Evolutionary conservation across 2,113 vertebrate genomes (phyloP), one percentile per base, ranked within the genome.

Genomic region (Megaleporinus macrocephalus): DNA sequence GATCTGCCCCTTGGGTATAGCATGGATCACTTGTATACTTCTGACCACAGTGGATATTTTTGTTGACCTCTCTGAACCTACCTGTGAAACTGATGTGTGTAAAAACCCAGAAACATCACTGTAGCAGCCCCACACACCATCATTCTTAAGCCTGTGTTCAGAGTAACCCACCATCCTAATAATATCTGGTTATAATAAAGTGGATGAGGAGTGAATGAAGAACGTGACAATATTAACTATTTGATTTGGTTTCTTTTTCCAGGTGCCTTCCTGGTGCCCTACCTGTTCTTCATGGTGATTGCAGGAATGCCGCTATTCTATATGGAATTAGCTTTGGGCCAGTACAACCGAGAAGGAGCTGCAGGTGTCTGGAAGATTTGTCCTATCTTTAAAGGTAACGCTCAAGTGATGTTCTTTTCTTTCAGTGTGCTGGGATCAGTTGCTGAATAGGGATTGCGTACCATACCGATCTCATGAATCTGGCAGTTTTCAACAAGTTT

Each of bases 281-380:
- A 97, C 85, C 73, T 97, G 82, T 93, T 97, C 88, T 97, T 97
- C 89, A 97, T 97, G 96, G 92, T 96, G 84, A 96, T 97, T 41
- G 96, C 96, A 0, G 96, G 96, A 5, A 96, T 96, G 95, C 96
- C 96, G 0, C 95, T 97, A 0, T 97, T 97, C 92, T 97, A 97
- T 89, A 97, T 97, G 96, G 96, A 97, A 88, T 90, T 97, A 86
- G 96, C 96, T 7, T 88, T 97, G 24, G 96, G 96, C 26, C 96
- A 97, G 81, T 97, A 96, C 86, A 96, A 96, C 89, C 91, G 96
- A 61, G 95, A 96, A 85, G 96, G 96, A 4, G 96, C 96, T 0
- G 95, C 96, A 0, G 96, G 96, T 0, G 94, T 97, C 79, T 97
- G 96, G 96, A 97, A 97, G 90, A 97, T 97, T 86, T 97, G 96